Base-by-base conservation (phyloP, 2,113 vertebrate species). In the Pollimyrus isidori region DNA sequence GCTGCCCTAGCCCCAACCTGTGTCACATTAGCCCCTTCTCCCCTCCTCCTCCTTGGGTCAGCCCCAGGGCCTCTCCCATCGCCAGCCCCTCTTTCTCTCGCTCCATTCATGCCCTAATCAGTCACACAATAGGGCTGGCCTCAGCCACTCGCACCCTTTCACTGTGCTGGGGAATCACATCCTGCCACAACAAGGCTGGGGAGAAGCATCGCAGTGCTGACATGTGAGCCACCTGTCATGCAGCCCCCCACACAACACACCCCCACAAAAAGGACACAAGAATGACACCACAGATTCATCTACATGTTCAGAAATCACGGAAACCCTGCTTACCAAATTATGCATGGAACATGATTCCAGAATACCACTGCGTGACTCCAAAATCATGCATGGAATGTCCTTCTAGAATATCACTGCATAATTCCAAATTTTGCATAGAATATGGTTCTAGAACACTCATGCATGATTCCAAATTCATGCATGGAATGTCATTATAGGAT, bases 61-160 rank as follows among this genome's bases (percentile, higher is more conserved):
- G 73, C 26, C n/a, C 45, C 87, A 13, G 46, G 46, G 62, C 53
- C 85, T 89, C 45, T 80, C 90, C 35, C 69, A 45, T 45, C n/a
- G 11, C 10, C 84, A 73, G 21, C 30, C 42, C 50, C 50, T 39
- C 85, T 65, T 65, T 76, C 87, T 80, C 89, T n/a, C 49, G 58
- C 48, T 86, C 89, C 88, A 91, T 90, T 91, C 89, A 91, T 80
- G 35, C 89, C 76, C 89, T 86, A 91, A 91, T 91, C 82, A 88
- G 84, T 7, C 87, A 87, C 86, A 91, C 91, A 91, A 91, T 89
- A 88, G 69, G 30, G 53, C 86, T 82, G 53, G 84, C 84, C 90
- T 82, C 19, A 23, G 84, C 58, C 89, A 49, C 88, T 86, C 52
- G 53, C 88, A 4, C 56, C 89, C 88, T 89, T 89, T 91, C 80